Conservation (phyloP, 2,113 vertebrate species). For the Physeter macrocephalus region DNA sequence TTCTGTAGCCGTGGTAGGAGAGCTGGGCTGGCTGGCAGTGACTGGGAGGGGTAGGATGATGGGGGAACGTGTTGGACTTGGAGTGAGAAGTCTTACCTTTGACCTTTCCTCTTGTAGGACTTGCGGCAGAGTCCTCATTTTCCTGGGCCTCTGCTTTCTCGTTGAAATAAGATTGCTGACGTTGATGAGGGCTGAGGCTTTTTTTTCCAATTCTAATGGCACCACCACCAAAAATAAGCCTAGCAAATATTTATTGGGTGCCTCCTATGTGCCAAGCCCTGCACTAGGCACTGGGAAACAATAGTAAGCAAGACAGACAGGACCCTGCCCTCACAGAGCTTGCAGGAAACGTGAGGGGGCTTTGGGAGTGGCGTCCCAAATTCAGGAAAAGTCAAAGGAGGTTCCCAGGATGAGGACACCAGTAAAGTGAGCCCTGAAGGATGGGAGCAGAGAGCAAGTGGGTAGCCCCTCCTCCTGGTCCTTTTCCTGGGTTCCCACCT, state of each 20-base stretch:
- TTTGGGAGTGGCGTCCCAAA: not conserved
- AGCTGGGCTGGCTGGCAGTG: not conserved
- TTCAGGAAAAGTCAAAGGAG: not conserved
- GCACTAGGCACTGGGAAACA: not conserved
- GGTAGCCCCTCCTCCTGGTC: not conserved
- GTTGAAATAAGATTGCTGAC: not conserved
- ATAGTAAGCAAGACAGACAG: not conserved
- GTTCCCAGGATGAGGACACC: not conserved
- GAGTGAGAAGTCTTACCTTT: not conserved
- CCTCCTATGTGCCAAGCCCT: not conserved
- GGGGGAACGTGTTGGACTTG: not conserved
- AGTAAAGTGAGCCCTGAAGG: not conserved
- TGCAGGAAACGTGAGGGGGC: not conserved
- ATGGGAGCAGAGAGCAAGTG: accelerated
- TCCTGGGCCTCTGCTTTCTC: not conserved
- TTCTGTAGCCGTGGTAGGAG: not conserved
- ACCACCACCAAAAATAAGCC: not conserved
- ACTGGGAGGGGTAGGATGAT: not conserved
- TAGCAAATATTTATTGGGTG: not conserved
- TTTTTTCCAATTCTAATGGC: not conserved
- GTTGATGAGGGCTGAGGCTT: not conserved
- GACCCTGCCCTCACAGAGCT: not conserved
- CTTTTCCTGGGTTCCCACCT: not conserved
- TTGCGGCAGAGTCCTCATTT: not conserved
- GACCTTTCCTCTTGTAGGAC: not conserved